phyloP scores from a whole-genome alignment of 1,140 invertebrate species.

The Musca domestica region DNA sequence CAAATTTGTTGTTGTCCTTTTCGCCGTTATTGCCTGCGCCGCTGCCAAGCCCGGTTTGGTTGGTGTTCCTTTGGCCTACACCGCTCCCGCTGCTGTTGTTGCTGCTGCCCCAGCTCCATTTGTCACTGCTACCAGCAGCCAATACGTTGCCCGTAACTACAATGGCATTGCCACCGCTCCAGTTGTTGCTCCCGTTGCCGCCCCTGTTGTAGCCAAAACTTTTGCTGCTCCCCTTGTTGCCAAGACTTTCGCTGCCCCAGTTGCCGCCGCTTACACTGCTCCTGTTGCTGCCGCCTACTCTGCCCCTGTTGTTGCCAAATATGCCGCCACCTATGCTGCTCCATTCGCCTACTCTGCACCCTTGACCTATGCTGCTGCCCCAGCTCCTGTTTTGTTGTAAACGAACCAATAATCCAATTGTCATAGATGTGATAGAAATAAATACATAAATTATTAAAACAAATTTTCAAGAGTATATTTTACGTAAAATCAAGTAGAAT shows the following conservation, averaged over 20 bases:
- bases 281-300: too few species aligned
- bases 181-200: not conserved
- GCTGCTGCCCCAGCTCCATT: conserved; percentile 41
- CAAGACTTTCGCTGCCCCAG: conserved; percentile 1
- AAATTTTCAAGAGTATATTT: too few species aligned
- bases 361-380: too few species aligned
- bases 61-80: conserved; percentile 34
- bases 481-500: too few species aligned
- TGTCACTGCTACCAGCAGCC: conserved; percentile 55
- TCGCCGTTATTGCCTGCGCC: too few species aligned
- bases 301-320: too few species aligned
- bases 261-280: not conserved
- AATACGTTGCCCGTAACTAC: conserved; percentile 55
- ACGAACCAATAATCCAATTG: too few species aligned
- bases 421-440: too few species aligned
- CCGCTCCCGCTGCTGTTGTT: conserved; percentile 32
- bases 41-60: conserved; percentile 22
- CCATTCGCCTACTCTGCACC: too few species aligned
- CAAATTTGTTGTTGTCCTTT: not conserved
- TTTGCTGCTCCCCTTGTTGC: not conserved
- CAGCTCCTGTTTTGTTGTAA: too few species aligned
- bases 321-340: too few species aligned
- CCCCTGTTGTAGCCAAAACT: conserved; percentile 3
- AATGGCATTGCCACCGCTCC: conserved; percentile 41
- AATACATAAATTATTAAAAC: too few species aligned